Conservation (phyloP, 2,797 vertebrate genomes). For the Leucoraja ocellata region DNA sequence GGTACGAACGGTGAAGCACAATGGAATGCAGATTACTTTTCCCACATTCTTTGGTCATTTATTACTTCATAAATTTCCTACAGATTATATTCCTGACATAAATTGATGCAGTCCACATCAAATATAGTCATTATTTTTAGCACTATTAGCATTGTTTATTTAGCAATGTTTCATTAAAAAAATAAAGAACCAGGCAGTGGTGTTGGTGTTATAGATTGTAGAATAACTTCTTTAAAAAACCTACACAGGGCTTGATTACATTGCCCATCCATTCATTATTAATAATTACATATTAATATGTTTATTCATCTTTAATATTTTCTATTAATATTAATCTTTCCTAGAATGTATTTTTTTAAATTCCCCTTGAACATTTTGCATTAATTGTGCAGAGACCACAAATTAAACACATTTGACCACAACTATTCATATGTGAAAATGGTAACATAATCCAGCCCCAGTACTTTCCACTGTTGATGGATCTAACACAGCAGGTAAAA, state of each 20-base stretch:
- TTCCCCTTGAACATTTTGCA: not conserved
- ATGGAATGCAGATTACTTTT: not conserved
- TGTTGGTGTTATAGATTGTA: not conserved
- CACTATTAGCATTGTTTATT: not conserved
- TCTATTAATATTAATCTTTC: not conserved
- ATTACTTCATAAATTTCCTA: not conserved
- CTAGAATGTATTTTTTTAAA: not conserved
- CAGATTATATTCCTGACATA: not conserved
- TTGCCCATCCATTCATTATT: too few species aligned
- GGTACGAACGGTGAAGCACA: not conserved
- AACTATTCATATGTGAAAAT: not conserved
- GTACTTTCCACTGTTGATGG: not conserved
- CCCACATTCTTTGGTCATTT: not conserved
- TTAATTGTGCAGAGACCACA: not conserved
- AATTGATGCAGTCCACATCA: not conserved
- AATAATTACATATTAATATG: too few species aligned
- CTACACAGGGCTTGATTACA: not conserved
- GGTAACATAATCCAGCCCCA: not conserved
- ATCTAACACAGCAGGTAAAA: not conserved
- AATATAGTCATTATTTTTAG: not conserved
- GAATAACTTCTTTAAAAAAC: not conserved
- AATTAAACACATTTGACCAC: not conserved
- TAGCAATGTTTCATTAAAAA: not conserved
- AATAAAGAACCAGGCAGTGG: not conserved
- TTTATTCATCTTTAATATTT: too few species aligned